phyloP scores from a whole-genome alignment of 2,797 vertebrate species.

The Channallabes apus region DNA sequence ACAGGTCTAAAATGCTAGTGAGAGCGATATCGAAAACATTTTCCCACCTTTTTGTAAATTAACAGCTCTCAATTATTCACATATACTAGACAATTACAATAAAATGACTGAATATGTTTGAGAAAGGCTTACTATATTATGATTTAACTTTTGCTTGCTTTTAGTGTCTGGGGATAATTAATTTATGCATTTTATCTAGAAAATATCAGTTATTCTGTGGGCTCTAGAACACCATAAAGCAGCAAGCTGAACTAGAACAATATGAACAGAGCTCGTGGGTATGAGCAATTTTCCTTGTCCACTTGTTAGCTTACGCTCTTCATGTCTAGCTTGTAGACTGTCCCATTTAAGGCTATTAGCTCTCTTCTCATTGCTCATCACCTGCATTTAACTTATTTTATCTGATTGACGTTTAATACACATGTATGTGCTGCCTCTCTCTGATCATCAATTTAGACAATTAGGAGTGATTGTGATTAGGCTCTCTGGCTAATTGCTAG shows the following conservation, averaged over 20 bases:
- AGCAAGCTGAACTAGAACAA: neutral
- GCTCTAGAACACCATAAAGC: neutral
- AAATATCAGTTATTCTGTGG: neutral
- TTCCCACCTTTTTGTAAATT: constrained; percentile 21
- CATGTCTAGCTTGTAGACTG: constrained; percentile 40
- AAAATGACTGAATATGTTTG: constrained; percentile 25
- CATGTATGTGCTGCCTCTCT: constrained; percentile 67
- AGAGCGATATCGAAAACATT: neutral
- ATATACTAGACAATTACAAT: constrained; percentile 46
- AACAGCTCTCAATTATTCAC: constrained; percentile 39
- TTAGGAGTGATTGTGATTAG: constrained; percentile 73
- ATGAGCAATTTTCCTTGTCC: constrained; percentile 63
- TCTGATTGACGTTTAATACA: constrained; percentile 65
- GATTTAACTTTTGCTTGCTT: neutral
- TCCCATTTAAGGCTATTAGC: constrained; percentile 58
- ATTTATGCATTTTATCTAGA: neutral
- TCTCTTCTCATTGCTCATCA: constrained; percentile 59
- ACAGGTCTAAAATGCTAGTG: neutral
- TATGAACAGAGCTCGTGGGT: constrained; percentile 23
- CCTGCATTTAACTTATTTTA: constrained; percentile 55
- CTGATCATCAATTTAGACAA: constrained; percentile 72
- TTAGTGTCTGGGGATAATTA: neutral
- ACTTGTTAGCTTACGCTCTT: constrained; percentile 57
- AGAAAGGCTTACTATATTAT: constrained; percentile 16
- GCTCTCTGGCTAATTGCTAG: constrained; percentile 68